A percentile compares a stretch with the other conserved stretches of the same genome.
phyloP scores from a whole-genome alignment of 1,140 invertebrate species.

The Euwallacea fornicatus region DNA sequence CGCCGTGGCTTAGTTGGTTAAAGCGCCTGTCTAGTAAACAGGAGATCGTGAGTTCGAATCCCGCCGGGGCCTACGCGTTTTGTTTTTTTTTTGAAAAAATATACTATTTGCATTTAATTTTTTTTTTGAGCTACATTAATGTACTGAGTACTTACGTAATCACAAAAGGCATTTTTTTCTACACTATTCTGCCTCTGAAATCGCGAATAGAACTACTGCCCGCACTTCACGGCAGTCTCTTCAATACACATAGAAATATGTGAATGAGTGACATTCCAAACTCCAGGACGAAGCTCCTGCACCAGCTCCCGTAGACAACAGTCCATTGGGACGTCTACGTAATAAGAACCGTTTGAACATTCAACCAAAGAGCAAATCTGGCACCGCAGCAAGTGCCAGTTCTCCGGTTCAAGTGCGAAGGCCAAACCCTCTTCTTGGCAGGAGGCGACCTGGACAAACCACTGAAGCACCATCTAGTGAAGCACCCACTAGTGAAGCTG shows the following conservation, averaged over 20 bases:
- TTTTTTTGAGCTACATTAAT: no score
- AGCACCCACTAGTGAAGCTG: slow-evolving; percentile 36
- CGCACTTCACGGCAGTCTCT: not conserved
- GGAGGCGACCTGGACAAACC: slow-evolving; percentile 45
- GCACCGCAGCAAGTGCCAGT: slow-evolving; percentile 48
- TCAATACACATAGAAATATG: not conserved
- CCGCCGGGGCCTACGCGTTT: slow-evolving; percentile 56
- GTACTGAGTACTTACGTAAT: no score
- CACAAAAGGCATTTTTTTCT: not conserved
- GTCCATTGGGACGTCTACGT: slow-evolving; percentile 40
- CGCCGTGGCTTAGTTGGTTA: slow-evolving; percentile 64
- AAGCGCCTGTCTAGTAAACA: slow-evolving; percentile 64
- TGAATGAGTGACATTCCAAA: not conserved
- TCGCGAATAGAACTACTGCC: no score
- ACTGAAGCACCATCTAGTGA: slow-evolving; percentile 46
- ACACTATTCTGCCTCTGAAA: no score
- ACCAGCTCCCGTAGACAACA: slow-evolving; percentile 41
- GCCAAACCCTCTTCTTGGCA: slow-evolving; percentile 46
- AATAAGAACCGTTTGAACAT: slow-evolving; percentile 44
- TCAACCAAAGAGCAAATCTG: slow-evolving; percentile 41
- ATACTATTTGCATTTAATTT: not conserved
- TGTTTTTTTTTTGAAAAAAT: not conserved
- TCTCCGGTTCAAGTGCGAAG: slow-evolving; percentile 49
- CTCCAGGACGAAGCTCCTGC: slow-evolving; percentile 42
- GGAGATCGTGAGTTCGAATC: slow-evolving; percentile 63